A percentile compares a stretch with the other conserved stretches of the same genome.
phyloP scores from a whole-genome alignment of 2,113 vertebrate species.

The Merops nubicus region DNA sequence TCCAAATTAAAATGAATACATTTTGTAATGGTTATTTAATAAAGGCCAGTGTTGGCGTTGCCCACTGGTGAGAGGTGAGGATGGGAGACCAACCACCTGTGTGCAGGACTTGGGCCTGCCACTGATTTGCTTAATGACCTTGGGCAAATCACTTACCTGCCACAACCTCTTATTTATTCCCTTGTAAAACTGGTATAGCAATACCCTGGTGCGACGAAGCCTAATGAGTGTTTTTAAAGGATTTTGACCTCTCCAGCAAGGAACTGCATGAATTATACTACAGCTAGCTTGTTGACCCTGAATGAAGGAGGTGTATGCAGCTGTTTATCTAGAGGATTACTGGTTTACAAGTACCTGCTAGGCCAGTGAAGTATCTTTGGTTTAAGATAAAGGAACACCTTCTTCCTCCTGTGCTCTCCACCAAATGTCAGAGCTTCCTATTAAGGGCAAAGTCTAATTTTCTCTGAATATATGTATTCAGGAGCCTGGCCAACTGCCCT shows the following conservation, averaged over 20 bases:
- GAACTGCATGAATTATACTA: not conserved
- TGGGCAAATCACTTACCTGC: constrained; percentile 30
- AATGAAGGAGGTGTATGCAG: not conserved
- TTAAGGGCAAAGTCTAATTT: constrained; percentile 5
- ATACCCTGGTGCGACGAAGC: not conserved
- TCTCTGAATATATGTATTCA: not conserved
- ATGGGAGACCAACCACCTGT: not conserved
- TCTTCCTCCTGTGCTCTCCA: not conserved
- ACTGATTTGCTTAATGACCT: constrained; percentile 21
- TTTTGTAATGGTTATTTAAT: constrained; percentile 50
- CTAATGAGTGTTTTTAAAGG: constrained; percentile 41
- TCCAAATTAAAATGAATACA: constrained; percentile 55
- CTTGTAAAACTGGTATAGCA: constrained; percentile 36
- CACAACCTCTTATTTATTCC: constrained; percentile 20
- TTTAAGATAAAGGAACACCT: constrained; percentile 36
- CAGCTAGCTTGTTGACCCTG: not conserved
- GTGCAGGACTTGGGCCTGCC: not conserved
- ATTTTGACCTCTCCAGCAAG: constrained; percentile 24
- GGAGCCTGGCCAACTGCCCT: not conserved
- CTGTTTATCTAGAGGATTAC: not conserved
- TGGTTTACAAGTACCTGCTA: not conserved
- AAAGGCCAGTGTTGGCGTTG: not conserved
- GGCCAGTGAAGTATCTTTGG: not conserved
- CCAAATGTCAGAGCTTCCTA: constrained; percentile 13
- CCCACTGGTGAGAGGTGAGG: constrained; percentile 13